Conservation (phyloP, 1,140 invertebrate species). For the Vanessa tameamea region DNA sequence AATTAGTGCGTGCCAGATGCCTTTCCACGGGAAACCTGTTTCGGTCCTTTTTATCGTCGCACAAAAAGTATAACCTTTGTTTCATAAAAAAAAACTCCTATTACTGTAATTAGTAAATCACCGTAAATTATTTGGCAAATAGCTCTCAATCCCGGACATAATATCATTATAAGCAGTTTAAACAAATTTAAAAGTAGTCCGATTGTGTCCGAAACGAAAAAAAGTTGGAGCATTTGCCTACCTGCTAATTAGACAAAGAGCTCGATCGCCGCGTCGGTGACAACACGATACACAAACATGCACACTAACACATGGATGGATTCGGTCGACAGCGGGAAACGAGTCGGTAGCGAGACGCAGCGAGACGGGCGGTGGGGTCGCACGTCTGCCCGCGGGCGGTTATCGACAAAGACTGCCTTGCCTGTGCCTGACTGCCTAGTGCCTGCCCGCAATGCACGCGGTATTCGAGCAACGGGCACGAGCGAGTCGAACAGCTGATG, state of each 20-base stretch:
- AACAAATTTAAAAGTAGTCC: constrained; percentile 19
- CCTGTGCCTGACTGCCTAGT: constrained; percentile 31
- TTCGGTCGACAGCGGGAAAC: constrained; percentile 47
- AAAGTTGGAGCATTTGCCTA: constrained; percentile 51
- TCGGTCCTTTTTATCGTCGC: constrained; percentile 57
- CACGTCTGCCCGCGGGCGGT: constrained; percentile 60
- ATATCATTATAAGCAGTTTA: background rate
- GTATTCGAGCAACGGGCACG: constrained; percentile 49
- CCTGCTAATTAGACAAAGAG: constrained; percentile 77
- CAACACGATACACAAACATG: constrained; percentile 63
- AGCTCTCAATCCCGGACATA: constrained; percentile 12
- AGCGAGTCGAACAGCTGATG: constrained; percentile 69
- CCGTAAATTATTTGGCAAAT: constrained; percentile 5
- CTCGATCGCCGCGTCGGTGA: constrained; percentile 54
- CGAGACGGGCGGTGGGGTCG: constrained; percentile 41
- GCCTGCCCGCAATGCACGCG: constrained; percentile 26
- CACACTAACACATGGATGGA: constrained; percentile 57
- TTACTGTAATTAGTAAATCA: constrained; percentile 22
- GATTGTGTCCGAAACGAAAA: constrained; percentile 21
- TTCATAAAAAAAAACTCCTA: constrained; percentile 23
- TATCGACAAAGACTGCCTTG: constrained; percentile 62
- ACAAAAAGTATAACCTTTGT: constrained; percentile 54
- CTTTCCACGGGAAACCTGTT: constrained; percentile 69
- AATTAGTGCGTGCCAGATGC: constrained; percentile 76
- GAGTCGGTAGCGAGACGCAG: constrained; percentile 50